Evolutionary conservation across 2,797 vertebrate genomes (phyloP).

Genomic region (Eulemur albifrons): DNA sequence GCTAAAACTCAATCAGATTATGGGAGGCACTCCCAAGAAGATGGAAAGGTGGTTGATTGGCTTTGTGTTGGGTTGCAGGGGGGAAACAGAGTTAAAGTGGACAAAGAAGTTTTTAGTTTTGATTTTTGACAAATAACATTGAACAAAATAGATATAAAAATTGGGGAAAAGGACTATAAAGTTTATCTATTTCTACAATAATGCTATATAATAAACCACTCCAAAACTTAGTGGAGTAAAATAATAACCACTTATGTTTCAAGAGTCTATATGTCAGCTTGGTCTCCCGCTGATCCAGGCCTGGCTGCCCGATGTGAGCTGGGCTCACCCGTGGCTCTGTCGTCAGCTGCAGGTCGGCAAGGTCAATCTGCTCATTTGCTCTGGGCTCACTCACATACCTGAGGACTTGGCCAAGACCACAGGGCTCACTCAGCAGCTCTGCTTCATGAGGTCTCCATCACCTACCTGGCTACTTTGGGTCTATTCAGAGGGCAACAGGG

Average conservation of each 20-base stretch:
- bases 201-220: neutral
- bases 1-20: neutral
- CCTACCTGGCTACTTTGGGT: neutral
- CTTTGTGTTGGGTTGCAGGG: neutral
- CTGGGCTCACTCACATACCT: neutral
- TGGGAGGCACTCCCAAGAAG: neutral
- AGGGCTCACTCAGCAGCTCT: neutral
- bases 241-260: neutral
- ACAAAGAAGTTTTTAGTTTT: neutral
- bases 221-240: neutral
- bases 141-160: neutral
- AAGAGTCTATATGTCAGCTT: neutral
- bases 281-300: neutral
- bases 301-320: neutral
- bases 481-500: neutral
- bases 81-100: neutral
- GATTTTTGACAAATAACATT: neutral
- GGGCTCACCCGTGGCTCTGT: neutral
- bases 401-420: neutral
- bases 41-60: neutral
- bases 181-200: neutral
- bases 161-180: neutral
- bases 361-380: neutral
- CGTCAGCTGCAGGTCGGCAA: neutral
- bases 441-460: neutral